phyloP scores from a whole-genome alignment of 64 coral and sea anemone species.

The Stichodactyla mertensii region DNA sequence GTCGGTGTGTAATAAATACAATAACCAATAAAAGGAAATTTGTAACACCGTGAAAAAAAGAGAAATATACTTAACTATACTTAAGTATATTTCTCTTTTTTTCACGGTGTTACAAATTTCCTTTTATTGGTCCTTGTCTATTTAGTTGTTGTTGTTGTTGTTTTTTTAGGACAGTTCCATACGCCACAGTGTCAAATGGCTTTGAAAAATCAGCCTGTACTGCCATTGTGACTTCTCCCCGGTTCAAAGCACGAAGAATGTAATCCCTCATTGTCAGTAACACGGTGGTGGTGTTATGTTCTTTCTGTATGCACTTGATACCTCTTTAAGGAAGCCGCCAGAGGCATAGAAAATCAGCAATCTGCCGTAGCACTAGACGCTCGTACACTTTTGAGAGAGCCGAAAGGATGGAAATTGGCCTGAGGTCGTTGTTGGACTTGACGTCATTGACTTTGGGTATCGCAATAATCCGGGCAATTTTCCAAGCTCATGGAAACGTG shows the following conservation, averaged over 20 bases:
- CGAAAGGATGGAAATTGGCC: conserved; percentile 28
- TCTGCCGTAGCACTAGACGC: conserved; percentile 13
- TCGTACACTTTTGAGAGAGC: conserved; percentile 44
- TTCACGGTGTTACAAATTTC: no score
- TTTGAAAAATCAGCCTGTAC: conserved; percentile 32
- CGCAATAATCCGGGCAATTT: conserved; percentile 18
- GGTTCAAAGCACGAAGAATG: conserved; percentile 4
- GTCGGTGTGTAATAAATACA: no score
- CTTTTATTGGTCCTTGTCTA: no score
- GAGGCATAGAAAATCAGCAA: conserved; percentile 1
- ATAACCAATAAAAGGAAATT: no score
- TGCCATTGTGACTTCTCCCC: conserved; percentile 12
- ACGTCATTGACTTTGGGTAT: conserved; percentile 29
- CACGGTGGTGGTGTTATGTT: no score
- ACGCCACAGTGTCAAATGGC: conserved; percentile 30
- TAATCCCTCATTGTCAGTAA: no score
- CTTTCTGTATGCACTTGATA: no score
- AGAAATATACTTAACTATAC: no score
- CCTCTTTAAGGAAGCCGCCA: neutral
- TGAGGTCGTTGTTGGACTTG: neutral
- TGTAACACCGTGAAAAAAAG: no score
- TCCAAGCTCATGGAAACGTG: conserved; percentile 33
- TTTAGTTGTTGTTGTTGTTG: no score
- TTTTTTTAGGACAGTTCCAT: conserved; percentile 5
- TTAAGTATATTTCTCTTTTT: no score